Evolutionary conservation across 2,113 vertebrate genomes (phyloP), one percentile per base, ranked within the genome.

Genomic region (Cephalophus harveyi): DNA sequence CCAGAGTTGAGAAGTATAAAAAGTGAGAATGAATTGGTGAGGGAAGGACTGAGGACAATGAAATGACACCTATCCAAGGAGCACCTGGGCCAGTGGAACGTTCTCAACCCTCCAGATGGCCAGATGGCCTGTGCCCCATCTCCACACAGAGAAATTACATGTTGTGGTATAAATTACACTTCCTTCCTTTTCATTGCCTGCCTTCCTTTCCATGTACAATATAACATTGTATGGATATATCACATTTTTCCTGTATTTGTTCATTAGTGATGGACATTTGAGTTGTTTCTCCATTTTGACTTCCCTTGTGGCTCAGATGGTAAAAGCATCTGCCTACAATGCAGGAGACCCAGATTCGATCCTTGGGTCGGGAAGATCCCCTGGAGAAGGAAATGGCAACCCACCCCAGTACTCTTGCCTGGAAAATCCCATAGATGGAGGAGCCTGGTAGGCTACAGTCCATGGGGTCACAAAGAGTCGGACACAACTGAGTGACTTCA

Each of bases 391-490:
- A 40, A 40, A 40, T 40, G 67, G 67, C 36, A 74, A 3, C 36
- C 19, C 67, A 74, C 19, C 36, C 36, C 21, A 40, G 21, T 40
- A 40, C 36, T 74, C 36, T 74, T 40, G 21, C 21, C n/a, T 74
- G 36, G 67, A 23, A 40, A 40, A 74, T 74, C 36, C n/a, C 36
- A 40, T 74, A 12, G 67, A 74, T 11, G 21, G 67, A 74, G 67
- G 36, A 40, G 36, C 67, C 36, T 71, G 67, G 67, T 40, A 25
- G 67, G 19, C n/a, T 74, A 40, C n/a, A 74, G 67, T 74, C 36
- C n/a, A 40, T 40, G 67, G 2, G 36, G n/a, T 74, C 2, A 0
- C n/a, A 25, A 12, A 71, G n/a, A 74, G 36, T 36, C 0, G 0
- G 10, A 40, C 21, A 25, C 36, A 40, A 74, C 36, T 74, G 36